phyloP scores from a whole-genome alignment of 2,888 invertebrate species.

The Minunthozetes semirufus region DNA sequence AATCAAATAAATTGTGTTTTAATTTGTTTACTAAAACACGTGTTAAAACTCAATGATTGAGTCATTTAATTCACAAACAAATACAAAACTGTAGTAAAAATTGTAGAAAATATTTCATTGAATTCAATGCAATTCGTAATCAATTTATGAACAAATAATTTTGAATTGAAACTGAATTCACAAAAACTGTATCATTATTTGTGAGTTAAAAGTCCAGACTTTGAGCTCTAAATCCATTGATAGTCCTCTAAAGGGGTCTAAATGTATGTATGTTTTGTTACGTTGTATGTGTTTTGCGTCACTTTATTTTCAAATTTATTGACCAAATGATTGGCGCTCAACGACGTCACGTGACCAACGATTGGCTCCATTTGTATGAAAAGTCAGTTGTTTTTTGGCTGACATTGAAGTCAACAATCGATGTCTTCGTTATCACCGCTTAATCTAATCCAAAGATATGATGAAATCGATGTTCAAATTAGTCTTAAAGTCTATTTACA shows the following conservation, averaged over 20 bases:
- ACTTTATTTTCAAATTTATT: background rate
- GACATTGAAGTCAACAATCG: background rate
- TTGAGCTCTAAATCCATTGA: background rate
- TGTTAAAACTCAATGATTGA: background rate
- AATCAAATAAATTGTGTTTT: background rate
- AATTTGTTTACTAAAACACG: background rate
- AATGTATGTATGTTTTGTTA: background rate
- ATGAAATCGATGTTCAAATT: background rate
- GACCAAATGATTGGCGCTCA: background rate
- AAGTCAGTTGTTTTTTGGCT: background rate
- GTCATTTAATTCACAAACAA: too few relatives aligned
- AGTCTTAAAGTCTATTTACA: background rate
- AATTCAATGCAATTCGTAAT: too few relatives aligned
- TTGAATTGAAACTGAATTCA: too few relatives aligned
- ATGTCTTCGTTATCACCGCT: background rate
- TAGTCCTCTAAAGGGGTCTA: background rate
- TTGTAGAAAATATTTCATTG: too few relatives aligned
- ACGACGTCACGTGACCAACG: background rate
- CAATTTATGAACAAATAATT: too few relatives aligned
- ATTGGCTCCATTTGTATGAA: background rate
- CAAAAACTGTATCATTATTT: too few relatives aligned
- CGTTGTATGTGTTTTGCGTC: background rate
- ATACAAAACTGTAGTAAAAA: too few relatives aligned
- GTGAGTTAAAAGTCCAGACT: too few relatives aligned
- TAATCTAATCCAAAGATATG: background rate